Conservation (phyloP, 2,888 invertebrate genomes). For the Anorthoa munda region DNA sequence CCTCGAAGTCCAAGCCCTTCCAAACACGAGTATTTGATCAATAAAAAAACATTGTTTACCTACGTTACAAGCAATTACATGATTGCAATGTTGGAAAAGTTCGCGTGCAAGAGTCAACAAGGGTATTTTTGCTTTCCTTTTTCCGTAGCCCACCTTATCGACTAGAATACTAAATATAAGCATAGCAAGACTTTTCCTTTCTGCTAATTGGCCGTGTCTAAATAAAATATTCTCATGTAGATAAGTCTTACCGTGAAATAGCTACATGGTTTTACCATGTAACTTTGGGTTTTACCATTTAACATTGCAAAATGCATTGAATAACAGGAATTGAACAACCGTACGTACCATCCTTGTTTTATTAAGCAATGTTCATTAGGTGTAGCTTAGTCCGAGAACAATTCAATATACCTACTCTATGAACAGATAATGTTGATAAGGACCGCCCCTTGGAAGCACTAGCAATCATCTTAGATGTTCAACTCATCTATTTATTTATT, state of each 20-base stretch:
- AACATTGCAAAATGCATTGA: constrained; percentile 1
- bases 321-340: constrained; percentile 15
- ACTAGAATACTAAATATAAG: constrained; percentile 38
- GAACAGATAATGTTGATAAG: background rate
- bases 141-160: constrained; percentile 28
- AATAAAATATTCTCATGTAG: constrained; percentile 20
- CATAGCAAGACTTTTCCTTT: constrained; percentile 29
- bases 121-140: constrained; percentile 16
- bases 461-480: background rate
- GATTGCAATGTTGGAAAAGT: constrained; percentile 28
- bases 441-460: background rate
- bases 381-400: background rate
- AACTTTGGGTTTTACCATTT: constrained; percentile 27
- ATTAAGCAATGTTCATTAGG: background rate
- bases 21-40: constrained; percentile 9
- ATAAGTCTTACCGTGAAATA: constrained; percentile 10
- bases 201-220: constrained; percentile 17
- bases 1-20: background rate
- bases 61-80: constrained; percentile 9
- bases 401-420: background rate
- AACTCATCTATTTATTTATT: too few species aligned
- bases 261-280: constrained; percentile 16
- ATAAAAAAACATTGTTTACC: constrained; percentile 24
- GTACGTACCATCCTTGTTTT: constrained; percentile 1
- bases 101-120: constrained; percentile 17